Base-by-base conservation (phyloP, 2,888 invertebrate genomes). In the Orthosia incerta region DNA sequence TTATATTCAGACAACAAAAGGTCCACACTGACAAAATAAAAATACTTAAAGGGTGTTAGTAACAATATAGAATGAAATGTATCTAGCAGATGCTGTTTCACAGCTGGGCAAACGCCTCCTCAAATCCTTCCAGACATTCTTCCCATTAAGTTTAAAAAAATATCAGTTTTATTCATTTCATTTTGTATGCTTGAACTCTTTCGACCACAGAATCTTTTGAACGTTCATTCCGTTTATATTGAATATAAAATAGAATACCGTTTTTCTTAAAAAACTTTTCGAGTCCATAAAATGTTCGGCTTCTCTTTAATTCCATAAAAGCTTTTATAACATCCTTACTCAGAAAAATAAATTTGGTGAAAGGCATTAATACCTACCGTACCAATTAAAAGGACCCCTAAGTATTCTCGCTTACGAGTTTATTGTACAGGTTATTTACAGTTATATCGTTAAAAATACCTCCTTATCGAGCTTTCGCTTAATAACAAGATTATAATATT, bases 381-480 rank as follows among this genome's bases (percentile, higher is more conserved):
- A 18, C 31, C 23, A 23, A 48, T 20, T 55, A 39, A 26, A 53
- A 53, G 12, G 13, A 57, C 20, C 3, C 18, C 9, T 26, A 18
- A 31, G 20, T n/a, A 39, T 15, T 48, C 16, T 45, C 3, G 16
- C 3, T 56, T 31, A 16, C 20, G 20, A 46, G 7, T 31, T 53
- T 45, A 50, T 0, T 26, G 2, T 18, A 26, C 57, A 20, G 57
- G 16, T 59, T 23, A 48, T 48, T 59, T 46, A 59, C 20, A 65
- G 15, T 26, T 46, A 46, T 15, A n/a, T 71, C 20, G n/a, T 23
- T 48, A 51, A 62, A 48, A 61, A 60, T 53, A 23, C 9, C n/a
- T 55, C 12, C 20, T 13, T 66, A n/a, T 3, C 13, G 46, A 53
- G 39, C 61, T 80, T 74, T 80, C 61, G n/a, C 74, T 74, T 61